Evolutionary conservation across 2,797 vertebrate species (phyloP).

Genomic region (Mormyrops boulengeri): DNA sequence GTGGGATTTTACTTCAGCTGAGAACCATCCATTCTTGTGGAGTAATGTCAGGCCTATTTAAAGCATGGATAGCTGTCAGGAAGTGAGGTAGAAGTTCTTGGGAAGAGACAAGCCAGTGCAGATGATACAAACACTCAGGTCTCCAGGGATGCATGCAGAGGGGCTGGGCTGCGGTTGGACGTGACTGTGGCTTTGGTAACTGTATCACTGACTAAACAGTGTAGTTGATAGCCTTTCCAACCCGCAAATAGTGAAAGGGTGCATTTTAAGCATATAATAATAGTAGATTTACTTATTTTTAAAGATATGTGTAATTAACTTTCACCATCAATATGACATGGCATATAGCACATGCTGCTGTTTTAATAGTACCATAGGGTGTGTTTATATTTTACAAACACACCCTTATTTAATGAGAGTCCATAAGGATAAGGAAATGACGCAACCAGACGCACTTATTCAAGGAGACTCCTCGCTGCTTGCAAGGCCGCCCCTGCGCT

Average conservation of each 20-base stretch:
- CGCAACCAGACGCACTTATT: slow-evolving; percentile 39
- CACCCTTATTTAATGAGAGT: slow-evolving; percentile 27
- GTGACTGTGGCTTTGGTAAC: background rate
- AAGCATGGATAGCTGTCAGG: background rate
- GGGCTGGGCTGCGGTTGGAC: background rate
- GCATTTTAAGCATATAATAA: background rate
- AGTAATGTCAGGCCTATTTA: background rate
- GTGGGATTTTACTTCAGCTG: background rate
- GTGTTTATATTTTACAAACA: background rate
- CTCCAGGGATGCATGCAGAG: background rate
- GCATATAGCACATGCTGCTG: background rate
- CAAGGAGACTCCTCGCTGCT: slow-evolving; percentile 39
- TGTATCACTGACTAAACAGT: background rate
- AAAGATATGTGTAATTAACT: background rate
- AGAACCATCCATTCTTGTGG: background rate
- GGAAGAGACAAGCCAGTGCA: background rate
- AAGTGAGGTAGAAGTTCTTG: background rate
- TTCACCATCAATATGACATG: background rate
- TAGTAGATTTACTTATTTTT: background rate
- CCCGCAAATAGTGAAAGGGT: background rate
- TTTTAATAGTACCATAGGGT: background rate
- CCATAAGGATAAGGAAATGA: slow-evolving; percentile 32
- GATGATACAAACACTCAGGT: background rate
- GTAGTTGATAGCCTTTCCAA: background rate
- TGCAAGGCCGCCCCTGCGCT: background rate